phyloP scores from a whole-genome alignment of 2,888 invertebrate species.

The Drosophila subquinaria region DNA sequence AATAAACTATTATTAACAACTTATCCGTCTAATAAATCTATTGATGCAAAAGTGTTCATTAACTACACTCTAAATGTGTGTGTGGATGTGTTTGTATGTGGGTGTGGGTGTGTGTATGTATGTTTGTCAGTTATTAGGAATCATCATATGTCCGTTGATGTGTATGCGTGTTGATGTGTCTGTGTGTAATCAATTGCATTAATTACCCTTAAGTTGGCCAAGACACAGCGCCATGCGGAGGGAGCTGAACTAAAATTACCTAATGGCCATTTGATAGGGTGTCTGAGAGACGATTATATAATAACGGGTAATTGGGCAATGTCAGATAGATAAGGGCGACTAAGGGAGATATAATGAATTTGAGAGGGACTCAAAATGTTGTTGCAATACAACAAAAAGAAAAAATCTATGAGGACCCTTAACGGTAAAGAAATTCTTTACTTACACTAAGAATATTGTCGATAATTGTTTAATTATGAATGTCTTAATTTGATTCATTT shows the following conservation, averaged over 20 bases:
- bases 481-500: too few relatives aligned
- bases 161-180: constrained; percentile 19
- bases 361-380: not conserved
- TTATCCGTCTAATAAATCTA: constrained; percentile 60
- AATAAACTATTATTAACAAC: constrained; percentile 78
- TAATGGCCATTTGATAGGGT: constrained; percentile 41
- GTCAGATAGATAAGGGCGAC: not conserved
- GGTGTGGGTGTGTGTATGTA: constrained; percentile 23
- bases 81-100: not conserved
- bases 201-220: constrained; percentile 49
- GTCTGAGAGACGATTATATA: constrained; percentile 15
- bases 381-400: not conserved
- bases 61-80: constrained; percentile 59
- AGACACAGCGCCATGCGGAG: constrained; percentile 58
- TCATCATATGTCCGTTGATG: constrained; percentile 69
- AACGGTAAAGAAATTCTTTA: not conserved
- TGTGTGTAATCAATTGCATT: constrained; percentile 73
- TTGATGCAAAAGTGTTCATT: constrained; percentile 65
- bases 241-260: constrained; percentile 34
- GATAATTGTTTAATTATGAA: not conserved
- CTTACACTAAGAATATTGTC: not conserved
- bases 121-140: constrained; percentile 74
- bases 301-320: constrained; percentile 18
- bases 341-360: not conserved
- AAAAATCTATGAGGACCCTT: not conserved